Percentiles rank a stretch among this genome's conserved stretches.
Conservation (phyloP, 2,888 invertebrate genomes). For the Tetheella fluctuosa region DNA sequence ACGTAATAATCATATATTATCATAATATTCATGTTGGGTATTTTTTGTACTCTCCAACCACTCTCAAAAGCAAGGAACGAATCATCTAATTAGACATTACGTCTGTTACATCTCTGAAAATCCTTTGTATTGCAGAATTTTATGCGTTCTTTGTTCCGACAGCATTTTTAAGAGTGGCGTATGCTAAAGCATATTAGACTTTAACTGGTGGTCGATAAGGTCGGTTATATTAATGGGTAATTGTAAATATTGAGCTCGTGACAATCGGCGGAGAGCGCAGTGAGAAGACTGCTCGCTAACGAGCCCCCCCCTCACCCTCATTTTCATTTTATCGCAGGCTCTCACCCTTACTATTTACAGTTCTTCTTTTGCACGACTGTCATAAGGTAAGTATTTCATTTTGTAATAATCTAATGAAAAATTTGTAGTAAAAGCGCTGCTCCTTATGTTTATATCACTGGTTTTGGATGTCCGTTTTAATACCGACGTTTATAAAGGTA, state of each 20-base stretch:
- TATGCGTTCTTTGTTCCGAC: constrained; percentile 75
- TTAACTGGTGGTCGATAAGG: constrained; percentile 43
- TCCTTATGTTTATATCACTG: background rate
- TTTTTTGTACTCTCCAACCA: constrained; percentile 28
- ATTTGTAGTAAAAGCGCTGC: constrained; percentile 23
- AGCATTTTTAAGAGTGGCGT: constrained; percentile 55
- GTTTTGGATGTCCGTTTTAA: too few relatives aligned
- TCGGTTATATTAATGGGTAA: constrained; percentile 39
- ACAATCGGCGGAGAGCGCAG: constrained; percentile 69
- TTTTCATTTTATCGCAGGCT: constrained; percentile 75
- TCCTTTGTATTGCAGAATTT: constrained; percentile 79
- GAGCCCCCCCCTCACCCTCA: constrained; percentile 63
- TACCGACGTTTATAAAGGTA: too few relatives aligned
- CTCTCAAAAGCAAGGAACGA: constrained; percentile 56
- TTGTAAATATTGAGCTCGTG: constrained; percentile 68
- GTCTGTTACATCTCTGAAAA: constrained; percentile 77
- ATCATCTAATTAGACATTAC: constrained; percentile 79
- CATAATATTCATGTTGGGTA: background rate
- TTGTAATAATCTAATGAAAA: constrained; percentile 58
- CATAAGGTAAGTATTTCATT: constrained; percentile 58
- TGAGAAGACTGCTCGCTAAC: constrained; percentile 71
- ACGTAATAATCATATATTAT: too few relatives aligned
- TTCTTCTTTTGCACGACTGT: constrained; percentile 60
- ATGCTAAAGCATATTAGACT: constrained; percentile 38
- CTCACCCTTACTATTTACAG: constrained; percentile 62